phyloP scores from a whole-genome alignment of 2,888 invertebrate genomes.

The Acronicta leporina region DNA sequence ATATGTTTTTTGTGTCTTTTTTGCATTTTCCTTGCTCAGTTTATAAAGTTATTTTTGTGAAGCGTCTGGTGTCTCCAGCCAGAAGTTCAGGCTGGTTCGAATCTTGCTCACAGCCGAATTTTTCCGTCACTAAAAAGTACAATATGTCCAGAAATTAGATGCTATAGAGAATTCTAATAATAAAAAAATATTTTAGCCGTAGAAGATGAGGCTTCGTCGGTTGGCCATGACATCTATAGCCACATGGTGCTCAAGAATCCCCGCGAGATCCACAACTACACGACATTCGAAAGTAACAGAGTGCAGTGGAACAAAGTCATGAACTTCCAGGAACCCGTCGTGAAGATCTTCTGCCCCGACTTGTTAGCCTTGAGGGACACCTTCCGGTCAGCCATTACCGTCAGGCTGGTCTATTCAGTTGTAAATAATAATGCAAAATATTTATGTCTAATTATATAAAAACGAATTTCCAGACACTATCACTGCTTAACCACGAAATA shows the following conservation, averaged over 20 bases:
- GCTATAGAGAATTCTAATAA: too few relatives aligned
- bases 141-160: too few relatives aligned
- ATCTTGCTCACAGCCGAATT: too few relatives aligned
- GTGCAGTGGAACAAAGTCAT: slow-evolving; percentile 87
- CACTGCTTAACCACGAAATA: too few relatives aligned
- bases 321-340: slow-evolving; percentile 85
- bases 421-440: slow-evolving; percentile 63
- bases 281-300: slow-evolving; percentile 84
- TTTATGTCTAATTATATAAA: too few relatives aligned
- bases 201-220: slow-evolving; percentile 60
- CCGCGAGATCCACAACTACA: slow-evolving; percentile 73
- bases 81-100: too few relatives aligned
- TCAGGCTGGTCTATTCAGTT: slow-evolving; percentile 86
- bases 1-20: too few relatives aligned
- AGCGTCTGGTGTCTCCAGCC: too few relatives aligned
- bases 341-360: slow-evolving; percentile 86
- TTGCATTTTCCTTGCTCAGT: too few relatives aligned
- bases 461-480: too few relatives aligned
- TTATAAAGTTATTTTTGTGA: too few relatives aligned
- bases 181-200: slow-evolving; percentile 24
- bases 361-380: slow-evolving; percentile 86
- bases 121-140: too few relatives aligned
- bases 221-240: slow-evolving; percentile 72
- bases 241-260: slow-evolving; percentile 68
- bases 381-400: slow-evolving; percentile 84